phyloP scores from a whole-genome alignment of 2,113 vertebrate species.

The Psettodes erumei region DNA sequence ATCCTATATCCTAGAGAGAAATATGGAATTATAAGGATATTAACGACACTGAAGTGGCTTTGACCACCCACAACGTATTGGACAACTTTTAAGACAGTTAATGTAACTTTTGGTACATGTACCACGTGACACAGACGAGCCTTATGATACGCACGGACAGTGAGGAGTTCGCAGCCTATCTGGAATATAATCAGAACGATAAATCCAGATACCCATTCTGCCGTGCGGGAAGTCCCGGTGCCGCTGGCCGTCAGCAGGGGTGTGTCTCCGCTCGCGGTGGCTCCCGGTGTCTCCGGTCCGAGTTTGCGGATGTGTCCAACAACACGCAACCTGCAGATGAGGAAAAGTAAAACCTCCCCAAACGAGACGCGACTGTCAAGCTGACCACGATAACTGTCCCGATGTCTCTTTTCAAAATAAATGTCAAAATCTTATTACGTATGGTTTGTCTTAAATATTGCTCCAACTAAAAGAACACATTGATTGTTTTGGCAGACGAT shows the following conservation, averaged over 20 bases:
- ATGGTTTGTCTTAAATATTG: too few species aligned
- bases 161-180: neutral
- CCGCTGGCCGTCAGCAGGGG: neutral
- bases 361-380: neutral
- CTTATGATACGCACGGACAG: neutral
- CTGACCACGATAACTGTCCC: neutral
- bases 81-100: neutral
- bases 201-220: constrained; percentile 26
- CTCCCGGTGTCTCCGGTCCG: neutral
- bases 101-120: neutral
- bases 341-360: neutral
- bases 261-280: neutral
- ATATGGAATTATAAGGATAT: neutral
- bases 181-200: neutral
- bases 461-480: too few species aligned
- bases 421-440: too few species aligned
- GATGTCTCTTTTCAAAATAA: constrained; percentile 48
- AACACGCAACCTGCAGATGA: rapidly evolving
- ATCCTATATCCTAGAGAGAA: neutral
- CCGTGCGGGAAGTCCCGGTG: neutral
- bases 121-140: neutral
- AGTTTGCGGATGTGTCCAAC: constrained; percentile 16
- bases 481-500: too few species aligned
- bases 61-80: too few species aligned
- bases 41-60: too few species aligned